Conservation (phyloP, 2,797 vertebrate species). For the Cossypha dichroa region DNA sequence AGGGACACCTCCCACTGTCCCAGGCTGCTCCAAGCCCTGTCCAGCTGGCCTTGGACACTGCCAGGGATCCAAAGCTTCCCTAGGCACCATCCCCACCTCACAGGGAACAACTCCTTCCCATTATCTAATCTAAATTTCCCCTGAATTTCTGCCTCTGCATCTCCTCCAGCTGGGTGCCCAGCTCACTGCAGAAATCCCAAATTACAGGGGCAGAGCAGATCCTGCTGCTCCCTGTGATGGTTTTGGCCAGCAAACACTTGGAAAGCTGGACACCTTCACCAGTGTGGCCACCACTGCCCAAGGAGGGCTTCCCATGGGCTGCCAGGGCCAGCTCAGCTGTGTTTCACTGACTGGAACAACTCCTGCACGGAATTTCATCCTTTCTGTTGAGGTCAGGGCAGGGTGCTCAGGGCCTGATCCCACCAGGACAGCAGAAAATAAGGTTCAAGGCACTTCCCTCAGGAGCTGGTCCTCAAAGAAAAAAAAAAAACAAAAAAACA, state of each 20-base stretch:
- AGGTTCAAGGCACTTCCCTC: neutral
- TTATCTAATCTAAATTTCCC: neutral
- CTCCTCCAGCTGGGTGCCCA: neutral
- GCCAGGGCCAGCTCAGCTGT: neutral
- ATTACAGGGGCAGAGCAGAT: neutral
- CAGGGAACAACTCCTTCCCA: neutral
- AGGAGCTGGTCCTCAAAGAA: neutral
- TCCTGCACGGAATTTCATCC: neutral
- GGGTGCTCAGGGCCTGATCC: neutral
- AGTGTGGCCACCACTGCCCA: neutral
- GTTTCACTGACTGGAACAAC: neutral
- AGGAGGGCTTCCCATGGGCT: neutral
- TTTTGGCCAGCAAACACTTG: rapidly evolving
- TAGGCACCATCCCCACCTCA: rapidly evolving
- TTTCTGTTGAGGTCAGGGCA: neutral
- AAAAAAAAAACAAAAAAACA: too few relatives aligned
- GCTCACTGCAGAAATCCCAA: neutral
- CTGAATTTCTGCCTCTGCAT: neutral
- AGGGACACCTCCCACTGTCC: neutral
- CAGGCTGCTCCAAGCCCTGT: neutral
- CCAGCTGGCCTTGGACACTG: rapidly evolving
- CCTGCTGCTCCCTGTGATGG: neutral
- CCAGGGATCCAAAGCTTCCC: neutral
- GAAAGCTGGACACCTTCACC: neutral
- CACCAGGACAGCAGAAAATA: neutral